These are phyloP conservation scores for Oostethus manadensis DNA, from an alignment of 2,113 vertebrate genomes.

Conservation along the genomic window DNA sequence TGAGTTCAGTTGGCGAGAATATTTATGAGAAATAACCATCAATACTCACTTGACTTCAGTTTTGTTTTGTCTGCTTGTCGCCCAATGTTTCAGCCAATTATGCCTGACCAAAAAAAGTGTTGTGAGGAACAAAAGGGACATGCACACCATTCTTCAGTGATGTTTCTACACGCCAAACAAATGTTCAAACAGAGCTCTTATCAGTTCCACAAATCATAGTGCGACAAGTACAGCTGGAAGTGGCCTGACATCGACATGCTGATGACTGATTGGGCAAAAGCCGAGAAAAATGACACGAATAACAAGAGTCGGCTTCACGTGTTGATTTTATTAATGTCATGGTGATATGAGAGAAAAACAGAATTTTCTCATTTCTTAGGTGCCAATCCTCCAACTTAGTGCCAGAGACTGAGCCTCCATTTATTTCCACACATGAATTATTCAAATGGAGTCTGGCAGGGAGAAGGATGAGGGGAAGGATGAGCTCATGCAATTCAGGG, in stretches of 20 bases:
- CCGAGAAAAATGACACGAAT: slow-evolving; percentile 36
- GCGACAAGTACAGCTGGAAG: slow-evolving; percentile 47
- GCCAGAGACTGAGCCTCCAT: slow-evolving; percentile 46
- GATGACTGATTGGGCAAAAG: slow-evolving; percentile 44
- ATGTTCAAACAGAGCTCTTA: slow-evolving; percentile 57
- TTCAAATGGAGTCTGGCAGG: slow-evolving; percentile 54
- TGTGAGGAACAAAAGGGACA: slow-evolving; percentile 31
- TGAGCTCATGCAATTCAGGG: slow-evolving; percentile 58
- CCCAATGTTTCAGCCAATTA: slow-evolving; percentile 1
- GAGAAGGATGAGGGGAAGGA: slow-evolving; percentile 36
- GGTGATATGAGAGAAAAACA: slow-evolving; percentile 20
- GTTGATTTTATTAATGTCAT: slow-evolving; percentile 47
- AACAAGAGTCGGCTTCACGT: slow-evolving; percentile 39
- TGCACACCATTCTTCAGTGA: slow-evolving; percentile 10
- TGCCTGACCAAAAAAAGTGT: slow-evolving; percentile 20
- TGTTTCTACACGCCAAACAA: slow-evolving; percentile 45
- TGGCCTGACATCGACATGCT: slow-evolving; percentile 20
- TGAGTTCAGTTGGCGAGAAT: slow-evolving; percentile 11
- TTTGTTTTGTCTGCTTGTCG: slow-evolving; percentile 7
- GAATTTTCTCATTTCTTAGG: slow-evolving; percentile 45
- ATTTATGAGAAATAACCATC: slow-evolving; percentile 26
- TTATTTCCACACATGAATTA: slow-evolving; percentile 56
- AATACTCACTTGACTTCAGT: slow-evolving; percentile 9
- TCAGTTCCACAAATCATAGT: slow-evolving; percentile 51
- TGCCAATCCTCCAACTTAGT: slow-evolving; percentile 39